Conservation (phyloP, 2,113 vertebrate species). For the Kobus ellipsiprymnus region DNA sequence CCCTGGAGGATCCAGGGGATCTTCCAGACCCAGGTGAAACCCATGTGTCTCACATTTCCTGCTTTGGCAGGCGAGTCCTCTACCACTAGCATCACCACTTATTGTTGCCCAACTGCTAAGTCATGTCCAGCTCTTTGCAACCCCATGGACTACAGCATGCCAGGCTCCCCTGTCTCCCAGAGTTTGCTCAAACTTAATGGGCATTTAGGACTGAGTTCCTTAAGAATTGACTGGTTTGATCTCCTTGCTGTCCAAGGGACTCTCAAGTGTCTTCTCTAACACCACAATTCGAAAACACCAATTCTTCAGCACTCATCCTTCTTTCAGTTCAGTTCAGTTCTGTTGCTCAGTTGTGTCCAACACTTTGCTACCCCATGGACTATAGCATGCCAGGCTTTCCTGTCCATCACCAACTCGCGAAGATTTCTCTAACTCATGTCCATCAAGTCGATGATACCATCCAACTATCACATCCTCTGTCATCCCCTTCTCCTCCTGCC, state of each 20-base stretch:
- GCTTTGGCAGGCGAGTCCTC: not conserved
- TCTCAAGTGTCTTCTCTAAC: not conserved
- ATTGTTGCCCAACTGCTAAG: not conserved
- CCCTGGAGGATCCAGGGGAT: not conserved
- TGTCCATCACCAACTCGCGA: not conserved
- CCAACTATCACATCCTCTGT: not conserved
- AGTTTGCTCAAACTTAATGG: not conserved
- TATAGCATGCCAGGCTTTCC: not conserved
- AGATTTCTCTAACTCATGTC: not conserved
- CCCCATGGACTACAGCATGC: not conserved
- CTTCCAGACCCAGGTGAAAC: not conserved
- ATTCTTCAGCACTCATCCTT: not conserved
- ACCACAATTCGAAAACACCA: not conserved
- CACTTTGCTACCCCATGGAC: not conserved
- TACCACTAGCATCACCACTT: not conserved
- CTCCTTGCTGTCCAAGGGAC: not conserved
- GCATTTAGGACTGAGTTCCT: not conserved
- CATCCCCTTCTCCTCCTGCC: not conserved
- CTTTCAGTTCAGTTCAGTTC: not conserved
- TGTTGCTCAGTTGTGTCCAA: rapidly evolving
- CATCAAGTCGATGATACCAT: not conserved
- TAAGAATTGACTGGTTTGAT: not conserved
- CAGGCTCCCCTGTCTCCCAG: not conserved
- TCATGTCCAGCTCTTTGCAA: not conserved
- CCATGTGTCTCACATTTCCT: not conserved